phyloP scores from a whole-genome alignment of 2,888 invertebrate genomes.

The Catocala nupta region DNA sequence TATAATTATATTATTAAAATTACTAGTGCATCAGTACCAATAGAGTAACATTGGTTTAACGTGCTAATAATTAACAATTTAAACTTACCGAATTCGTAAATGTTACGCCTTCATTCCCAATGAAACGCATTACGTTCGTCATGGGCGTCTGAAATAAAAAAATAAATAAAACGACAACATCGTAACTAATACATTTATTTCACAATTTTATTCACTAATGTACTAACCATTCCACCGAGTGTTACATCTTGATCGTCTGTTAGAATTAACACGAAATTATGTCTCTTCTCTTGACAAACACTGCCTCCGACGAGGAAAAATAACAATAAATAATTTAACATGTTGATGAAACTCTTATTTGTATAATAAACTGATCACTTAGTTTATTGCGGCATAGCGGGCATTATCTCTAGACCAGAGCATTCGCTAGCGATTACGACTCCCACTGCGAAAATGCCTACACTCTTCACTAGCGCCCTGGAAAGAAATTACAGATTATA shows the following conservation, averaged over 20 bases:
- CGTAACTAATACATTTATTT: constrained; percentile 71
- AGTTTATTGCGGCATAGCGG: constrained; percentile 83
- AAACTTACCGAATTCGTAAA: constrained; percentile 92
- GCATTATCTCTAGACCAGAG: constrained; percentile 91
- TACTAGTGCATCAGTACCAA: no score
- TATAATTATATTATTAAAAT: no score
- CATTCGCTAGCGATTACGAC: constrained; percentile 93
- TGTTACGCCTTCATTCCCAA: constrained; percentile 89
- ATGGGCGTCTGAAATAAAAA: constrained; percentile 89
- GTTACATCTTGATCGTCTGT: constrained; percentile 95
- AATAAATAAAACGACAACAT: constrained; percentile 63
- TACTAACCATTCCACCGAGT: constrained; percentile 92
- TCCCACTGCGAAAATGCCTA: constrained; percentile 92
- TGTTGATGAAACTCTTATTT: constrained; percentile 55
- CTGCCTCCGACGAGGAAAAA: constrained; percentile 58
- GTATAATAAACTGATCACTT: constrained; percentile 45
- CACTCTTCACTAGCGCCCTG: constrained; percentile 94
- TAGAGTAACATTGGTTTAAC: no score
- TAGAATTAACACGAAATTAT: constrained; percentile 93
- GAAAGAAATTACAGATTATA: constrained; percentile 61
- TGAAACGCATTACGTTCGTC: constrained; percentile 87
- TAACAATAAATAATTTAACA: constrained; percentile 77
- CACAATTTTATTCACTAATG: constrained; percentile 44
- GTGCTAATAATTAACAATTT: neutral
- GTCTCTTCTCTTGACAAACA: constrained; percentile 66